A percentile compares a stretch with the other conserved stretches of the same genome.
These are phyloP conservation scores for Bugula neritina DNA, from an alignment of 2,888 invertebrate genomes.

Conservation along the genomic window DNA sequence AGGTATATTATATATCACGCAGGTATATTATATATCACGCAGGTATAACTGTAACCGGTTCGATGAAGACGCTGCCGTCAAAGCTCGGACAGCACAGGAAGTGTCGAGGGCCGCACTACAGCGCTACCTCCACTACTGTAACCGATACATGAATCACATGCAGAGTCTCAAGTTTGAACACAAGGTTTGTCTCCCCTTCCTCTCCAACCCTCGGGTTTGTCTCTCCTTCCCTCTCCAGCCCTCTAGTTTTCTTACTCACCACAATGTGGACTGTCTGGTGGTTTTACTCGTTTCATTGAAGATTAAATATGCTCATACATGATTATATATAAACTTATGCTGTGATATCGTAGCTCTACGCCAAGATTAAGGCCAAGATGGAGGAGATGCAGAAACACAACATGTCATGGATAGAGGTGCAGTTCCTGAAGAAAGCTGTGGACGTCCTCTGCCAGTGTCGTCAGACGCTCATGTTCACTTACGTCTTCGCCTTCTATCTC, in stretches of 20 bases:
- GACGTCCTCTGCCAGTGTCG: conserved; percentile 80
- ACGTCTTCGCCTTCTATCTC: conserved; percentile 97
- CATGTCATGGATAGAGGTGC: conserved; percentile 99
- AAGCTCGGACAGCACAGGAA: conserved; percentile 92
- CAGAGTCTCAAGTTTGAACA: conserved; percentile 95
- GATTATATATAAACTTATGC: too few relatives aligned
- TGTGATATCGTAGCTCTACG: conserved; percentile 64
- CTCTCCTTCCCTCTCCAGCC: too few relatives aligned
- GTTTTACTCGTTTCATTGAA: too few relatives aligned
- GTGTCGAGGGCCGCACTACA: conserved; percentile 83
- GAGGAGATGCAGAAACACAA: conserved; percentile 99
- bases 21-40: too few relatives aligned
- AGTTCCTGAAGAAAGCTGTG: conserved; percentile 89
- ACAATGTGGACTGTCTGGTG: too few relatives aligned
- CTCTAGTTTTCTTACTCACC: too few relatives aligned
- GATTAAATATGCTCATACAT: too few relatives aligned
- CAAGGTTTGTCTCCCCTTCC: conserved; percentile 63
- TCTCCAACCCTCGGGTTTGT: too few relatives aligned
- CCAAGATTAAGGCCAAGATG: conserved; percentile 94
- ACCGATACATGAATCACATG: conserved; percentile 99
- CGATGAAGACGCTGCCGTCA: conserved; percentile 92
- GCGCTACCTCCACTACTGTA: conserved; percentile 95
- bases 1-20: too few relatives aligned
- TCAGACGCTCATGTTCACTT: conserved; percentile 97
- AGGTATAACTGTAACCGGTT: conserved; percentile 93